Conservation (phyloP, 2,113 vertebrate genomes). For the Plecotus auritus region DNA sequence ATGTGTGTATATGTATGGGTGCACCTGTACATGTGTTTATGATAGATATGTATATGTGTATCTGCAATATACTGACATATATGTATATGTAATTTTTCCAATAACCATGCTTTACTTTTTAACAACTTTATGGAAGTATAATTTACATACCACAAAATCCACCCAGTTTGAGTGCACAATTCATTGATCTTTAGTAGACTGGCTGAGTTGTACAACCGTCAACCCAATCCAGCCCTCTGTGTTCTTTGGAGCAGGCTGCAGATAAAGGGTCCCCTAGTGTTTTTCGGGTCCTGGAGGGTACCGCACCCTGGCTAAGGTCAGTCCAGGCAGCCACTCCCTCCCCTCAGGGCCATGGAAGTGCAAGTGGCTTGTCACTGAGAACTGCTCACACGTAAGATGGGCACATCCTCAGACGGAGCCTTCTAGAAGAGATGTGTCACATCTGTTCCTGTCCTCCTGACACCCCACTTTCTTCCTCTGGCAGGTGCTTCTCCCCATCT, state of each 20-base stretch:
- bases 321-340: background rate
- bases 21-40: background rate
- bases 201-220: rapidly evolving
- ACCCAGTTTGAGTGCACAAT: no score
- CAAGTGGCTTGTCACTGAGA: background rate
- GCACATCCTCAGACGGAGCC: background rate
- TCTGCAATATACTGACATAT: background rate
- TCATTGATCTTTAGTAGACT: background rate
- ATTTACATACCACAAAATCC: background rate
- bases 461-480: background rate
- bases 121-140: background rate
- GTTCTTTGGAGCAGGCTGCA: background rate
- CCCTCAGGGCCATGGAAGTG: background rate
- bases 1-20: no score
- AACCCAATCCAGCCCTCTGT: rapidly evolving
- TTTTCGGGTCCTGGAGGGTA: background rate
- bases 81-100: background rate
- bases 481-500: background rate
- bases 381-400: background rate
- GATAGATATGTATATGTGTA: background rate
- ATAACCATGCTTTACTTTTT: background rate
- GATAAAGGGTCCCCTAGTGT: background rate
- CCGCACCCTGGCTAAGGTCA: background rate
- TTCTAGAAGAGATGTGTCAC: background rate
- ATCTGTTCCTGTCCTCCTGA: background rate